Evolutionary conservation across 2,888 invertebrate genomes (phyloP).

Genomic region (Synergus laeviventris): DNA sequence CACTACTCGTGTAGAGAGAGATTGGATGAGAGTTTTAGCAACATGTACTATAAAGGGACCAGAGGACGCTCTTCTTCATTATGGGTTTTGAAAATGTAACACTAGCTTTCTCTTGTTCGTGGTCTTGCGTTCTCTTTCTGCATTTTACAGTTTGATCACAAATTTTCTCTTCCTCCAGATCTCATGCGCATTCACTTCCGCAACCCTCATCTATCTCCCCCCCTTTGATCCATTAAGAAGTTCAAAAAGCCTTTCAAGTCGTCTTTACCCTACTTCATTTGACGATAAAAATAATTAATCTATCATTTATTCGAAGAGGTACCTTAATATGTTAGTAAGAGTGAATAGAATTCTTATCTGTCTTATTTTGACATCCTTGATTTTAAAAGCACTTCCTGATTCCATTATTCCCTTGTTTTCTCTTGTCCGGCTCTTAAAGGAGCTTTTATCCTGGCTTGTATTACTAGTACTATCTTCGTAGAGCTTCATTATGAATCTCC

Average conservation of each 20-base stretch:
- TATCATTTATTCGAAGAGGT: background rate
- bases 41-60: constrained; percentile 57
- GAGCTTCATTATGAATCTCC: constrained; percentile 1
- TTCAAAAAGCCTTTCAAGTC: constrained; percentile 57
- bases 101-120: constrained; percentile 57
- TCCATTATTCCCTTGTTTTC: constrained; percentile 17
- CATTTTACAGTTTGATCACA: background rate
- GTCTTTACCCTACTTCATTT: background rate
- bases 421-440: background rate
- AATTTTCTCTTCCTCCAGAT: background rate
- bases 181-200: constrained; percentile 27
- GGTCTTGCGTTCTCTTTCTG: constrained; percentile 44
- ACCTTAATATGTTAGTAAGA: background rate
- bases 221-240: constrained; percentile 51
- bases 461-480: constrained; percentile 7
- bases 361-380: background rate
- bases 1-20: background rate
- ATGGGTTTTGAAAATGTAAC: constrained; percentile 69
- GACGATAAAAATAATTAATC: background rate
- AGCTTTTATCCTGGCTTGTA: constrained; percentile 11
- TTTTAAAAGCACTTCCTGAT: constrained; percentile 21
- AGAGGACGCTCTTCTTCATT: constrained; percentile 63
- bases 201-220: constrained; percentile 33
- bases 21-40: constrained; percentile 53
- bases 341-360: background rate